Evolutionary conservation across 2,797 vertebrate species (phyloP), one percentile per base, ranked within the genome.

Genomic region (Calcarius lapponicus): DNA sequence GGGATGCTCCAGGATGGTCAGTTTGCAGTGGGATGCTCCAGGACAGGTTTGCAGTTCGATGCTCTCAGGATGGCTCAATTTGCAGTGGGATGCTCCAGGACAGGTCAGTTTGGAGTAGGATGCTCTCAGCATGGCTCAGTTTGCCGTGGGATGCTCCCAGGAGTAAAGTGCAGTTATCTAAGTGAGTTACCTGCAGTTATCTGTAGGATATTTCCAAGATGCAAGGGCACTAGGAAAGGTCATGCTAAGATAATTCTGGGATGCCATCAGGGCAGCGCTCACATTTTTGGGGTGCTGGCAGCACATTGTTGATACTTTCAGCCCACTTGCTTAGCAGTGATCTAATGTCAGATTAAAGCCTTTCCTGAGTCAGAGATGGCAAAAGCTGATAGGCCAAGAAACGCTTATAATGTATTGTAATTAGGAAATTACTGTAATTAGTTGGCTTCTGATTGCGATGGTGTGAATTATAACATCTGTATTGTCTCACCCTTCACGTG

Each of bases 291-390:
- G 28, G 5, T 67, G 5, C 31, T 51, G 7, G 31, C 48, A 54
- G n/a, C 17, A 17, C 40, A 8, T 29, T 66, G 2, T 4, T 76
- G 47, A 12, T 51, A 22, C n/a, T 76, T 76, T n/a, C 31, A 71
- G 42, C 11, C 22, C 38, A 11, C 36, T 40, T 42, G 11, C 32
- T 79, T 25, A 22, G 43, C 15, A 38, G 24, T n/a, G 26, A 16
- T 45, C 1, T 0, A 13, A 6, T 38, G 34, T 26, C 3, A 24
- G 24, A 26, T 26, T 17, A 4, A 17, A 6, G 15, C 15, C 15
- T 57, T 58, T 58, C 26, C 10, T 36, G 54, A 7, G 14, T 34
- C n/a, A 56, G 53, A 56, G 53, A 12, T 32, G 31, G 19, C 53
- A 9, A 32, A 32, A 54, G 53, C 31, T 54, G 53, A 21, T 6